phyloP scores from a whole-genome alignment of 2,888 invertebrate species.

The Artemia sinica region DNA sequence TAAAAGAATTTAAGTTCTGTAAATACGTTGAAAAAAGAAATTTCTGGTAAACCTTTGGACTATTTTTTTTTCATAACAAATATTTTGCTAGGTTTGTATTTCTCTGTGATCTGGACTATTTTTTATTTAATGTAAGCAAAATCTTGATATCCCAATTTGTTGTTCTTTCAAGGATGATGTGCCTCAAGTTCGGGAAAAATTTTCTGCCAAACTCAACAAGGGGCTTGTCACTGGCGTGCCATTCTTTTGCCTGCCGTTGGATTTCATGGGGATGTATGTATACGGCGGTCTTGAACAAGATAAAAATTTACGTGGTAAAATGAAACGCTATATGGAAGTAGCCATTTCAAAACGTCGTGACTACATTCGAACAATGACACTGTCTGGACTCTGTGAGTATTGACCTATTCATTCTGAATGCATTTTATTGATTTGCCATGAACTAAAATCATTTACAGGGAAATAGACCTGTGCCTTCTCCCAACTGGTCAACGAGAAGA shows the following conservation, averaged over 20 bases:
- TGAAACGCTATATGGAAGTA: constrained; percentile 63
- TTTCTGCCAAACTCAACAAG: constrained; percentile 81
- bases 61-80: constrained; percentile 18
- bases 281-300: constrained; percentile 75
- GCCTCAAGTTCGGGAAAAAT: constrained; percentile 67
- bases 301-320: constrained; percentile 46
- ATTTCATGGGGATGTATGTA: constrained; percentile 91
- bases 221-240: constrained; percentile 64
- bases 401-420: not conserved
- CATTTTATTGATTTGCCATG: too few relatives aligned
- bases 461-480: too few relatives aligned
- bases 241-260: constrained; percentile 57
- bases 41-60: not conserved
- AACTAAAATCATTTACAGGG: too few relatives aligned
- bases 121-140: not conserved
- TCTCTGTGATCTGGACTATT: too few relatives aligned
- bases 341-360: constrained; percentile 76
- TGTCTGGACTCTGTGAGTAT: constrained; percentile 37
- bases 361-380: constrained; percentile 65
- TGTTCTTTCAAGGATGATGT: constrained; percentile 37
- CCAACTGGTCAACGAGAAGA: too few relatives aligned
- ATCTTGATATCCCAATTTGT: constrained; percentile 14
- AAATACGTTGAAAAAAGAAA: too few relatives aligned
- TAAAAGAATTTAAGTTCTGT: too few relatives aligned
- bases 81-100: constrained; percentile 15